phyloP scores from a whole-genome alignment of 2,888 invertebrate species.

The Rhaphigaster nebulosa region DNA sequence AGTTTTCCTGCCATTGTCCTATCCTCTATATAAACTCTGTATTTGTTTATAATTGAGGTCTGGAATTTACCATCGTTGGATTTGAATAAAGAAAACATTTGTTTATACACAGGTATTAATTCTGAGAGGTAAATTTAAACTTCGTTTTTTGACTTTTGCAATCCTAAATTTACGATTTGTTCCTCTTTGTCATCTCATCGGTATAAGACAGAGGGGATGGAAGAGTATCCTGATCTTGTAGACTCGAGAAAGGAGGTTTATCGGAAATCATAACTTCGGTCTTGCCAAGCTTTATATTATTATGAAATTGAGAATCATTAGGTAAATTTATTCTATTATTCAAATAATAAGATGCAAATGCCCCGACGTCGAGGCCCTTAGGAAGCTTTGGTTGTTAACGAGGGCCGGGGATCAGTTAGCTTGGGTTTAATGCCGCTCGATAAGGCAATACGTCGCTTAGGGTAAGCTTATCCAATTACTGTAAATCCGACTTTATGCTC shows the following conservation, averaged over 20 bases:
- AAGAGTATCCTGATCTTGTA: no score
- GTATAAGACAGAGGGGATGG: no score
- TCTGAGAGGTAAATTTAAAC: no score
- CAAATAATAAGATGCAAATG: slow-evolving; percentile 16
- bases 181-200: no score
- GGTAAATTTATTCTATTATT: slow-evolving; percentile 5
- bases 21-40: no score
- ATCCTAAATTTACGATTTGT: no score
- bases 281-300: background rate
- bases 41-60: no score
- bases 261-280: background rate
- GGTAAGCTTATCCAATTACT: slow-evolving; percentile 16
- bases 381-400: background rate
- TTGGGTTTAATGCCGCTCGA: background rate
- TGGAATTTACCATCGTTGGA: no score
- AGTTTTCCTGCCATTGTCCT: no score
- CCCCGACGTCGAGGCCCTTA: background rate
- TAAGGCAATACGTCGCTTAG: slow-evolving; percentile 29
- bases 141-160: no score
- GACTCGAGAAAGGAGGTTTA: background rate
- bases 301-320: background rate
- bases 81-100: no score
- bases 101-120: no score
- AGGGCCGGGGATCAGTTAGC: background rate
- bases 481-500: slow-evolving; percentile 24